These are phyloP conservation scores for Platorchestia sp. DNA, from an alignment of 1,140 invertebrate species.

Conservation along the genomic window DNA sequence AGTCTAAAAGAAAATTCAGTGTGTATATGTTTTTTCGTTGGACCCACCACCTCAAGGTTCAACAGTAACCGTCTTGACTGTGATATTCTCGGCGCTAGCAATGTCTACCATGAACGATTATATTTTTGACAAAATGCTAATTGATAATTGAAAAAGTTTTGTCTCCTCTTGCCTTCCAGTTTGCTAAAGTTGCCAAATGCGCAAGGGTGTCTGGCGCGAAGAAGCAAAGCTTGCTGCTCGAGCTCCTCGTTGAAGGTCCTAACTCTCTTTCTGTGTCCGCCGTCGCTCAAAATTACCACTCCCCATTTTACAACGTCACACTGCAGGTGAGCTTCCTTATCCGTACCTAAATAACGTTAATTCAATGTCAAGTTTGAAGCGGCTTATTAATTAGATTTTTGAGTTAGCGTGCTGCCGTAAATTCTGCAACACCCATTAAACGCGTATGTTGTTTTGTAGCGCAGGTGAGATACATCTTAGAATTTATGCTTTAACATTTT, in stretches of 20 bases:
- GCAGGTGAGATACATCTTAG: too few species aligned
- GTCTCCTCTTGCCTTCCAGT: neutral
- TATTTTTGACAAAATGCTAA: neutral
- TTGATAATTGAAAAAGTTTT: neutral
- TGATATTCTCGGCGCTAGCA: neutral
- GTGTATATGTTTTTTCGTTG: neutral
- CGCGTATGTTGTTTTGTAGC: too few species aligned
- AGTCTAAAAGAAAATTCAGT: neutral
- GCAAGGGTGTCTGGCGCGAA: neutral
- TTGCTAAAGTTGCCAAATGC: neutral
- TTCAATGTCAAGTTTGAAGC: too few species aligned
- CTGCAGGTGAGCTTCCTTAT: conserved; percentile 1
- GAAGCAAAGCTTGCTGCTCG: neutral
- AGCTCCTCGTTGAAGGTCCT: neutral
- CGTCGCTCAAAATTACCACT: neutral
- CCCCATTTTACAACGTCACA: conserved; percentile 17
- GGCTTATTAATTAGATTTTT: too few species aligned
- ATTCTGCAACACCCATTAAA: too few species aligned
- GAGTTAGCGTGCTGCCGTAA: too few species aligned
- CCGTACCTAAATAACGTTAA: neutral
- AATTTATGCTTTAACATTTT: too few species aligned
- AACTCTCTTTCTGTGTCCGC: neutral
- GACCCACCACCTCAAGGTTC: neutral
- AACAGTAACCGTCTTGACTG: neutral
- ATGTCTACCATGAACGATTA: neutral